Conservation (phyloP, 2,888 invertebrate species). For the Agonopterix arenella region DNA sequence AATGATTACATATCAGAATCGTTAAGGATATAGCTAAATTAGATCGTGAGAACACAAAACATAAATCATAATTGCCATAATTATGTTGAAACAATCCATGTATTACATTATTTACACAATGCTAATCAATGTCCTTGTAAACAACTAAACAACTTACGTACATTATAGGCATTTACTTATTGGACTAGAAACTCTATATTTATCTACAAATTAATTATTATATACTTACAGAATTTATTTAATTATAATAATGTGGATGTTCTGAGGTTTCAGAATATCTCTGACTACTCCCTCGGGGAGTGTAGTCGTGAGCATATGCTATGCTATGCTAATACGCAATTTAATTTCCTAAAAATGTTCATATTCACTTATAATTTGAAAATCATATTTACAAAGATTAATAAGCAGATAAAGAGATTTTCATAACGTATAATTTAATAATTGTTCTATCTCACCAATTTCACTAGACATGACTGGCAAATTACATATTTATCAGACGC, state of each 20-base stretch:
- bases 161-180: not conserved
- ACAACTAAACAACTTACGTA: not conserved
- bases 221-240: too few relatives aligned
- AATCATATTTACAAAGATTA: not conserved
- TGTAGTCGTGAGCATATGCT: too few relatives aligned
- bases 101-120: not conserved
- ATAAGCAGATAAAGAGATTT: not conserved
- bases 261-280: too few relatives aligned
- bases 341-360: not conserved
- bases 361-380: not conserved
- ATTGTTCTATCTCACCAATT: constrained; percentile 9
- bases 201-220: not conserved
- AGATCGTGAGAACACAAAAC: not conserved
- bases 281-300: too few relatives aligned
- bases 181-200: not conserved
- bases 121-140: not conserved
- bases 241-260: too few relatives aligned
- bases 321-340: too few relatives aligned
- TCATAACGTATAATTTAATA: not conserved
- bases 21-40: too few relatives aligned
- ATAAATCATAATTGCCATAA: not conserved
- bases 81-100: not conserved
- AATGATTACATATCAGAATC: too few relatives aligned
- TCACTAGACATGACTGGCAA: constrained; percentile 1
- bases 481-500: constrained; percentile 13